phyloP scores from a whole-genome alignment of 2,113 vertebrate genomes.

The Sturnus vulgaris region DNA sequence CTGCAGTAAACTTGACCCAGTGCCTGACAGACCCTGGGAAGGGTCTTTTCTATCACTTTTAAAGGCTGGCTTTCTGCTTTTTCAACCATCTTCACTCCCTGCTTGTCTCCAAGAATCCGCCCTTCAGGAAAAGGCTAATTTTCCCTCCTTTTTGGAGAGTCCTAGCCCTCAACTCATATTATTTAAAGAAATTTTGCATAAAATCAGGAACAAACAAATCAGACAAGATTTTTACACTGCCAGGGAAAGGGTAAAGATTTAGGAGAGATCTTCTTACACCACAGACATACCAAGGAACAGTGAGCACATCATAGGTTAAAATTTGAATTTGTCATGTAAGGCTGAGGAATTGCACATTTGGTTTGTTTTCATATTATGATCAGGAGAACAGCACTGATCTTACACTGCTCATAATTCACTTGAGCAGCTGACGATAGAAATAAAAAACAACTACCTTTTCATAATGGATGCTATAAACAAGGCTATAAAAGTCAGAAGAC shows the following conservation, averaged over 20 bases:
- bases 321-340: neutral
- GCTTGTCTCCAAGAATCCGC: neutral
- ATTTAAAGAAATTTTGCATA: neutral
- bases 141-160: neutral
- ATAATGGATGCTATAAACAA: neutral
- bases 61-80: neutral
- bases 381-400: neutral
- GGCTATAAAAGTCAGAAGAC: neutral
- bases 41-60: neutral
- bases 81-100: neutral
- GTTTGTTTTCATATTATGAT: neutral
- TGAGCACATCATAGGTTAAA: neutral
- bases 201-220: neutral
- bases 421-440: neutral
- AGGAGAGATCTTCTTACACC: neutral
- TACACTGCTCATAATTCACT: neutral
- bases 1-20: neutral
- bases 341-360: neutral
- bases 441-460: constrained; percentile 2
- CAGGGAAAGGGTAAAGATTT: neutral
- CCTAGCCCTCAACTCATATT: neutral
- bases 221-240: neutral
- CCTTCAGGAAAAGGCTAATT: neutral
- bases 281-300: neutral
- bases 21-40: neutral